phyloP scores from a whole-genome alignment of 2,797 vertebrate genomes.

The Percopsis omiscomaycus region DNA sequence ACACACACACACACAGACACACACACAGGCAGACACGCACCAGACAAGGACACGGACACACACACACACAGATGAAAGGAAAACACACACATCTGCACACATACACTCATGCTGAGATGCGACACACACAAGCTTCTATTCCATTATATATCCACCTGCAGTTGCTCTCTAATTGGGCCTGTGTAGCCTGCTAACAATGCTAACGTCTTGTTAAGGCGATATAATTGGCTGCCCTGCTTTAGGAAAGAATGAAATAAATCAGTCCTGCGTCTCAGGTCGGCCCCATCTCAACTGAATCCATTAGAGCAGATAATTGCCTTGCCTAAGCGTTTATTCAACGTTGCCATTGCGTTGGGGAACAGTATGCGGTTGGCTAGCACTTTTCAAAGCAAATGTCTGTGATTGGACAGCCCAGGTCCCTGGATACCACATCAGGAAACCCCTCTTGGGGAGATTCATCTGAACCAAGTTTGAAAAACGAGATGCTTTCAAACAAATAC shows the following conservation, averaged over 20 bases:
- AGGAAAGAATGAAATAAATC: slow-evolving; percentile 74
- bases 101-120: slow-evolving; percentile 7
- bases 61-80: neutral
- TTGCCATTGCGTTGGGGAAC: slow-evolving; percentile 45
- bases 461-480: slow-evolving; percentile 45
- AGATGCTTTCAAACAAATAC: slow-evolving; percentile 12
- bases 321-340: slow-evolving; percentile 43
- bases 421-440: slow-evolving; percentile 20
- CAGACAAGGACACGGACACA: slow-evolving; percentile 25
- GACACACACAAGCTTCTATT: slow-evolving; percentile 28
- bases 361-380: slow-evolving; percentile 41
- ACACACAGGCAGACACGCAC: neutral
- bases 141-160: slow-evolving; percentile 72
- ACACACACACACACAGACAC: neutral
- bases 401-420: slow-evolving; percentile 27
- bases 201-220: slow-evolving; percentile 71
- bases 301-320: slow-evolving; percentile 71
- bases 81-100: slow-evolving; percentile 12
- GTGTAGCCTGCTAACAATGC: slow-evolving; percentile 63
- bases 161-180: slow-evolving; percentile 72
- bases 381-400: slow-evolving; percentile 30
- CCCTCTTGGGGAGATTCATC: slow-evolving; percentile 24
- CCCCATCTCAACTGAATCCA: slow-evolving; percentile 65
- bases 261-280: slow-evolving; percentile 62
- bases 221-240: slow-evolving; percentile 74